Evolutionary conservation across 2,113 vertebrate species (phyloP).

Genomic region (Sinocyclocheilus maitianheensis): DNA sequence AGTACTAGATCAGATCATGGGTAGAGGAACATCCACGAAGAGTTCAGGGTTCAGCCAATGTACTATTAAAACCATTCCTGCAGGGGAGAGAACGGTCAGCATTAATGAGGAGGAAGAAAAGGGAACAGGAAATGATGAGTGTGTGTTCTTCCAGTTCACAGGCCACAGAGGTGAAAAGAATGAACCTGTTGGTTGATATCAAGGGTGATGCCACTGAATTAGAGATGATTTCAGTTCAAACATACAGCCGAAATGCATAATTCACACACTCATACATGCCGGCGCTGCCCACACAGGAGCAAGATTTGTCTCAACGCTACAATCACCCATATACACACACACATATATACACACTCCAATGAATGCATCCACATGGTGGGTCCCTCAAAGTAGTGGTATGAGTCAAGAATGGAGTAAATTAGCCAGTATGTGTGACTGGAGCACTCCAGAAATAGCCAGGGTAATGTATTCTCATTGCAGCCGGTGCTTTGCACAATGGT

Average conservation of each 20-base stretch:
- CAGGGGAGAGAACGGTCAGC: background rate
- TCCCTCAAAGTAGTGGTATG: constrained; percentile 71
- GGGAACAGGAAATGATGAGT: background rate
- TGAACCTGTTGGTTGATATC: background rate
- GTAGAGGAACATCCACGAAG: background rate
- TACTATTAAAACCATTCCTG: background rate
- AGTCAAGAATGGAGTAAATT: constrained; percentile 78
- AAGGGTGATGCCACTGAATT: constrained; percentile 30
- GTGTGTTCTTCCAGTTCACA: constrained; percentile 15
- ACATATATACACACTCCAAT: constrained; percentile 34
- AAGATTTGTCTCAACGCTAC: constrained; percentile 26
- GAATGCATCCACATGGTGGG: constrained; percentile 43
- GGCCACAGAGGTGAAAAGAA: background rate
- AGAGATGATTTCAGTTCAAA: constrained; percentile 36
- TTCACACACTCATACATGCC: constrained; percentile 57
- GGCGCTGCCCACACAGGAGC: background rate
- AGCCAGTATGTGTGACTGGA: constrained; percentile 73
- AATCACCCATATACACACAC: constrained; percentile 48
- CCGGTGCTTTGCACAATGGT: constrained; percentile 74
- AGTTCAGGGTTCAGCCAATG: background rate
- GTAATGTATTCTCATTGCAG: constrained; percentile 76
- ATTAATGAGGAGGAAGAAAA: background rate
- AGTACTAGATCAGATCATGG: background rate
- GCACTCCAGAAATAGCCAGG: constrained; percentile 78
- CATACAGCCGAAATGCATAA: constrained; percentile 15